A percentile compares a stretch with the other conserved stretches of the same genome.
Evolutionary conservation across 2,888 invertebrate species (phyloP).

Genomic region (Chrysomela aeneicollis): DNA sequence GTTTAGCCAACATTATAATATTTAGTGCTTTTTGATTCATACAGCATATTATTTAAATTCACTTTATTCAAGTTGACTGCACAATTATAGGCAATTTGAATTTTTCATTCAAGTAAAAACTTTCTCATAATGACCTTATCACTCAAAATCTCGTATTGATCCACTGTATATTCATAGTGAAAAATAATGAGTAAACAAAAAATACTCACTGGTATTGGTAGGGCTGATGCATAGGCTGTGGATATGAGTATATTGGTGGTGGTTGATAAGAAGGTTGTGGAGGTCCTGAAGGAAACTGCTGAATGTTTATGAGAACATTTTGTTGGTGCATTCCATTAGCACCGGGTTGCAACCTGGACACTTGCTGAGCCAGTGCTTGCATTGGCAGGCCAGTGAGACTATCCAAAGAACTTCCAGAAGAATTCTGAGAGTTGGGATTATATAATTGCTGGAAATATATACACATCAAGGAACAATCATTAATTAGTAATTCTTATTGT

Average conservation of each 20-base stretch:
- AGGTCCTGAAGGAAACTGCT: slow-evolving; percentile 67
- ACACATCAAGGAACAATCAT: background rate
- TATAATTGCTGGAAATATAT: slow-evolving; percentile 55
- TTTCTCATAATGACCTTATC: no score
- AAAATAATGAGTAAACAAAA: slow-evolving; percentile 15
- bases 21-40: no score
- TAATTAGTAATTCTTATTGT: background rate
- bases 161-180: no score
- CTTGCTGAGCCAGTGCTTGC: slow-evolving; percentile 63
- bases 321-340: slow-evolving; percentile 66
- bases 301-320: slow-evolving; percentile 72
- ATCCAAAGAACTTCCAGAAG: slow-evolving; percentile 49
- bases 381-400: slow-evolving; percentile 59
- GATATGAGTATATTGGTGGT: slow-evolving; percentile 60
- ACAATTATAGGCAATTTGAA: no score
- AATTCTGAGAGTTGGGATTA: slow-evolving; percentile 49
- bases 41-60: no score
- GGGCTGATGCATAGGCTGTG: slow-evolving; percentile 58
- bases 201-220: slow-evolving; percentile 58
- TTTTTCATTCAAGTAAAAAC: no score
- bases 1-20: no score
- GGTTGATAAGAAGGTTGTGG: slow-evolving; percentile 61
- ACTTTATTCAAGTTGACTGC: no score
- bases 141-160: no score
- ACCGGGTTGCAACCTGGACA: slow-evolving; percentile 57